Percentiles rank a stretch among this genome's conserved stretches.
Evolutionary conservation across 2,888 invertebrate species (phyloP).

Genomic region (Hydroisotoma schaefferi): DNA sequence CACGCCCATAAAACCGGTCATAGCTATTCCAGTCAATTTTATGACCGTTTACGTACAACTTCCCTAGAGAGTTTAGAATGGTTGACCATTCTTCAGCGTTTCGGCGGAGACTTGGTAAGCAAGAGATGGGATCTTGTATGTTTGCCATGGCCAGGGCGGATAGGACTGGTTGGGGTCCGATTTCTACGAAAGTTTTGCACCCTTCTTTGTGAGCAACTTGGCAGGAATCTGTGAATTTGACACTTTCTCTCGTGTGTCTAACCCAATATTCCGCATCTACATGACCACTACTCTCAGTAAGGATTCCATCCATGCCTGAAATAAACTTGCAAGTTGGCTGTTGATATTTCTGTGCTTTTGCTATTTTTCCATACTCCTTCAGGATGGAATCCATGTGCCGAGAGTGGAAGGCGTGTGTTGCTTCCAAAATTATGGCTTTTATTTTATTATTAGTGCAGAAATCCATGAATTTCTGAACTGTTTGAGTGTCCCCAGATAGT

Average conservation of each 20-base stretch:
- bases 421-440: constrained; percentile 9
- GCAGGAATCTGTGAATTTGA: constrained; percentile 16
- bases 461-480: constrained; percentile 14
- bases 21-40: constrained; percentile 17
- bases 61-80: constrained; percentile 6
- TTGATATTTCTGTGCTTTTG: not conserved
- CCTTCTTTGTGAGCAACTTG: not conserved
- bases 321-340: constrained; percentile 6
- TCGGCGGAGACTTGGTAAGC: constrained; percentile 9
- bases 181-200: constrained; percentile 16
- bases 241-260: constrained; percentile 18
- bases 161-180: constrained; percentile 20
- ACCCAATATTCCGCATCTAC: constrained; percentile 21
- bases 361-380: constrained; percentile 10
- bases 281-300: constrained; percentile 1
- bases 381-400: constrained; percentile 32
- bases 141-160: constrained; percentile 18
- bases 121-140: not conserved
- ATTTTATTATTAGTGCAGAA: constrained; percentile 14
- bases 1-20: constrained; percentile 4
- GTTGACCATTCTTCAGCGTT: constrained; percentile 8
- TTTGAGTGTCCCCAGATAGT: constrained; percentile 19
- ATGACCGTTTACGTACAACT: constrained; percentile 5
- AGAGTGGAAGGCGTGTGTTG: constrained; percentile 30
- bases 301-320: constrained; percentile 25